phyloP scores from a whole-genome alignment of 2,888 invertebrate species.

The Mythimna pallens region DNA sequence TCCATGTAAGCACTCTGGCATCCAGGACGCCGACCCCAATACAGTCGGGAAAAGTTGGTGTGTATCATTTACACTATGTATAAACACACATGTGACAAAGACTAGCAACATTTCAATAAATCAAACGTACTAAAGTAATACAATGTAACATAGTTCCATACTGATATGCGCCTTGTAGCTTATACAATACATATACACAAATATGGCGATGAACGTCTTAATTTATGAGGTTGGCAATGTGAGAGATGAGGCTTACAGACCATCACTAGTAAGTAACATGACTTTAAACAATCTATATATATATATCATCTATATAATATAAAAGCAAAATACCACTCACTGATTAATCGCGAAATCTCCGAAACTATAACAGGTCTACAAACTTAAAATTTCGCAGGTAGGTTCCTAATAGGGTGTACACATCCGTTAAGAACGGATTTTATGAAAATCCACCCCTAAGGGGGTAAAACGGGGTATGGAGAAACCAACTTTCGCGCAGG shows the following conservation, averaged over 20 bases:
- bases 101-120: slow-evolving; percentile 44
- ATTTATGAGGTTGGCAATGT: slow-evolving; percentile 43
- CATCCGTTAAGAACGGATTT: too few species aligned
- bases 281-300: too few species aligned
- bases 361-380: too few species aligned
- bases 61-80: slow-evolving; percentile 32
- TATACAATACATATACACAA: slow-evolving; percentile 25
- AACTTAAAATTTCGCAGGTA: too few species aligned
- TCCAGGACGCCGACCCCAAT: neutral
- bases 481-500: too few species aligned
- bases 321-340: too few species aligned
- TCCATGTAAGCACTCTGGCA: neutral
- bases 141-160: slow-evolving; percentile 13
- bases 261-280: neutral
- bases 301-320: too few species aligned
- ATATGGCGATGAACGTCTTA: slow-evolving; percentile 52
- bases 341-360: too few species aligned
- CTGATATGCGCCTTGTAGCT: slow-evolving; percentile 56
- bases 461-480: too few species aligned
- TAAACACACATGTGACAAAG: slow-evolving; percentile 4
- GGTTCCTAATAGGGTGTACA: too few species aligned
- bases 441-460: too few species aligned
- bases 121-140: slow-evolving; percentile 38
- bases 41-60: neutral
- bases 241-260: slow-evolving; percentile 18